phyloP scores from a whole-genome alignment of 2,113 vertebrate species.

The Chiloscyllium plagiosum region DNA sequence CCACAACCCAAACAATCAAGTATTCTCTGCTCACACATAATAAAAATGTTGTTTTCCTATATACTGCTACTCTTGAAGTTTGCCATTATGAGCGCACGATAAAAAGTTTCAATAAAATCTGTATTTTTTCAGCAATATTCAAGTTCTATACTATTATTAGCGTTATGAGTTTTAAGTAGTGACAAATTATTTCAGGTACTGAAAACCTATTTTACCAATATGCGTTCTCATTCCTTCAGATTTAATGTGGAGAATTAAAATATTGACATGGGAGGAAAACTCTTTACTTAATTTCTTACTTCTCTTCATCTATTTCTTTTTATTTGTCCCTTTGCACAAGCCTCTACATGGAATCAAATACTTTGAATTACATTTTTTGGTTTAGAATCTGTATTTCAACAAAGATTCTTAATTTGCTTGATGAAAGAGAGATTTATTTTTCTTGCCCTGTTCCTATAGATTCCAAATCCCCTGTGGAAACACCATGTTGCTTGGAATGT shows the following conservation, averaged over 20 bases:
- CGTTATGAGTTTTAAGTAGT: not conserved
- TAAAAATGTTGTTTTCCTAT: too few relatives aligned
- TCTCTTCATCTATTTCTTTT: not conserved
- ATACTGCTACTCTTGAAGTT: too few relatives aligned
- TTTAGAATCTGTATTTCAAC: not conserved
- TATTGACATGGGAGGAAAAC: not conserved
- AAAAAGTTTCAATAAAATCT: too few relatives aligned
- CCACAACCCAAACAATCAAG: too few relatives aligned
- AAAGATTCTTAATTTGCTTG: not conserved
- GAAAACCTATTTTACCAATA: not conserved
- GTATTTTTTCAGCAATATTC: too few relatives aligned
- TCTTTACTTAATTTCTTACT: not conserved
- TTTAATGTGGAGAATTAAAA: not conserved
- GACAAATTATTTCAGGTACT: not conserved
- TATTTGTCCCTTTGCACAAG: not conserved
- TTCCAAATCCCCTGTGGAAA: not conserved
- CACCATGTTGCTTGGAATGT: not conserved
- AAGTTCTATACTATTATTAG: not conserved
- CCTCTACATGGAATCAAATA: not conserved
- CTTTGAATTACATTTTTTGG: not conserved
- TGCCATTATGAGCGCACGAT: too few relatives aligned
- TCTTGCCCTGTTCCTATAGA: not conserved
- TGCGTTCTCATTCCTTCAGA: not conserved
- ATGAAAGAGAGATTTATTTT: not conserved
- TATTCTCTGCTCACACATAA: too few relatives aligned